Conservation (phyloP, 2,113 vertebrate genomes). For the Tachycineta bicolor region DNA sequence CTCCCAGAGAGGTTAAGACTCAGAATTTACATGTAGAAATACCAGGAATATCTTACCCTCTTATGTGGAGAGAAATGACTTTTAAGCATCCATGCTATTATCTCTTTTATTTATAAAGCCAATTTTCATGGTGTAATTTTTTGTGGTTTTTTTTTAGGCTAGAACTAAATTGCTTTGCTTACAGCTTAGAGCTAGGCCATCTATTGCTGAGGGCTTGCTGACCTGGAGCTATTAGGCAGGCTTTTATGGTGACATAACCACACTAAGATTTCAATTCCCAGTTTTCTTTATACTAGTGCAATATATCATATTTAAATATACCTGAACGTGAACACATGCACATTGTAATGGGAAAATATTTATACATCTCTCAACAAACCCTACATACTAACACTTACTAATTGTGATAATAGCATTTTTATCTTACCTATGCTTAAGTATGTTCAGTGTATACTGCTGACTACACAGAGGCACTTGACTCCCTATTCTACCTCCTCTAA, state of each 20-base stretch:
- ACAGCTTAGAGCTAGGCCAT: not conserved
- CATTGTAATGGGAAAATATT: not conserved
- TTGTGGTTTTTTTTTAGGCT: not conserved
- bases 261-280: not conserved
- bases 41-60: constrained; percentile 44
- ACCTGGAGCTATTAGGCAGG: not conserved
- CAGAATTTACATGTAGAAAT: constrained; percentile 65
- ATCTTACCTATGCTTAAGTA: not conserved
- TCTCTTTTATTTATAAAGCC: constrained; percentile 41
- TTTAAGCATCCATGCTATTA: constrained; percentile 2
- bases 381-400: not conserved
- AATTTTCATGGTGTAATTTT: not conserved
- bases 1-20: constrained; percentile 67
- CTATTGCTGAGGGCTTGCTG: not conserved
- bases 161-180: not conserved
- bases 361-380: not conserved
- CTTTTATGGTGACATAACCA: not conserved
- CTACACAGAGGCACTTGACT: not conserved
- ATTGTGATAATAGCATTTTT: not conserved
- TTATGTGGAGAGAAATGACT: constrained; percentile 29
- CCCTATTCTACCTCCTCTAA: not conserved
- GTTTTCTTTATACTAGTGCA: not conserved
- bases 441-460: not conserved
- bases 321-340: not conserved
- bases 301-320: not conserved